Percentiles rank a stretch among this genome's conserved stretches.
These are phyloP conservation scores for Mola mola DNA, from an alignment of 2,113 vertebrate genomes.

Conservation along the genomic window DNA sequence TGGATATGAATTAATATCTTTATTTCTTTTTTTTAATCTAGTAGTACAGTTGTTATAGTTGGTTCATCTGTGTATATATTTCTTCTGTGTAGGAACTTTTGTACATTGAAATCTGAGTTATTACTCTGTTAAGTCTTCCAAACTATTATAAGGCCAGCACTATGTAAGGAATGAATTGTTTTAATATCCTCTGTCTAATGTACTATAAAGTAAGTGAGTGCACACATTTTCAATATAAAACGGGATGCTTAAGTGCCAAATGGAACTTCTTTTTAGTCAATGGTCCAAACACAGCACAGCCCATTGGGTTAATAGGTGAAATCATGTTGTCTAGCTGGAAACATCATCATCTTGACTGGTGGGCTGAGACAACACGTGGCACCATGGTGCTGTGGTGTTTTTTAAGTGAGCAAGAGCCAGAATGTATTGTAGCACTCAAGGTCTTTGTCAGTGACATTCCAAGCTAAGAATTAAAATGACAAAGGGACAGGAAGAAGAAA, in stretches of 20 bases:
- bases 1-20: background rate
- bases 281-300: constrained; percentile 29
- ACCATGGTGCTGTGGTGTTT: background rate
- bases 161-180: background rate
- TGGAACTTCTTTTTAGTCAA: constrained; percentile 46
- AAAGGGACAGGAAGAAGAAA: constrained; percentile 4
- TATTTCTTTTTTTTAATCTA: background rate
- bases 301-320: constrained; percentile 52
- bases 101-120: too few relatives aligned
- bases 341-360: constrained; percentile 15
- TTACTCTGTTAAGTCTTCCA: too few relatives aligned
- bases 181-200: constrained; percentile 16
- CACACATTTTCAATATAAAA: background rate
- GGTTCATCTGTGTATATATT: too few relatives aligned
- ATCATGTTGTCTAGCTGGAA: constrained; percentile 39
- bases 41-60: too few relatives aligned
- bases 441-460: constrained; percentile 13
- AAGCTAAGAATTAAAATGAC: constrained; percentile 14
- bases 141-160: background rate
- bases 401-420: constrained; percentile 12
- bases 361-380: constrained; percentile 22
- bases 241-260: constrained; percentile 8
- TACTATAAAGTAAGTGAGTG: background rate
- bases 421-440: constrained; percentile 9
- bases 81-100: too few relatives aligned